Evolutionary conservation across 1,140 invertebrate species (phyloP), one percentile per base, ranked within the genome.

Genomic region (Drosophila neocordata): DNA sequence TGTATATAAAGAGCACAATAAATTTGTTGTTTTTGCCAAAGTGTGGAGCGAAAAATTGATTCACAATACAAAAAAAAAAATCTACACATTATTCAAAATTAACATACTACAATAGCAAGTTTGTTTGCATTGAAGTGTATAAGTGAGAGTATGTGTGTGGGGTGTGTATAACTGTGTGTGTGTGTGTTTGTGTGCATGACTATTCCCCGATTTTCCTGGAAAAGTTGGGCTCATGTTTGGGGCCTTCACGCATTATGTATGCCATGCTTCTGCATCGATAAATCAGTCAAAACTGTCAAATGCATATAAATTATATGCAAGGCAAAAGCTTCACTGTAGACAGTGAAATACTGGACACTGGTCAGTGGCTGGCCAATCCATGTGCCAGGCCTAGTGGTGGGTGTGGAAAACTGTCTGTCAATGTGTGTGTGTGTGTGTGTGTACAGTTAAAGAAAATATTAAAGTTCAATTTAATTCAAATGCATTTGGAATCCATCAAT

Each of bases 251-350:
- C 82, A 88, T 85, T 85, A 85, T 76, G 83, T 87, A 87, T 88
- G 75, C 83, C 83, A 87, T 88, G 82, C 82, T 88, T 67, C 70
- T 79, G 79, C 84, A 88, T 79, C 82, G 83, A 87, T 87, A 87
- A 87, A 87, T 87, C 82, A 87, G 82, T 87, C 84, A 88, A 88
- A 87, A 87, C 79, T 87, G 82, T 87, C 82, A 87, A 87, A 87
- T 88, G 79, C 83, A 87, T 88, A 88, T 88, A 87, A 88, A 87
- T 87, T 88, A 88, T 88, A 77, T 87, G 82, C 82, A 88, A 82
- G 74, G 73, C 59, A 20, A 53, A 56, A 59, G 81, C 80, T 77
- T 52, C 76, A 67, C 80, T 77, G 77, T 73, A 38, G 44, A 44
- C 60, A 65, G 44, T 62, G 44, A 20, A 35, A 41, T 20, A 52